phyloP scores from a whole-genome alignment of 2,113 vertebrate species.

The Melanerpes formicivorus region DNA sequence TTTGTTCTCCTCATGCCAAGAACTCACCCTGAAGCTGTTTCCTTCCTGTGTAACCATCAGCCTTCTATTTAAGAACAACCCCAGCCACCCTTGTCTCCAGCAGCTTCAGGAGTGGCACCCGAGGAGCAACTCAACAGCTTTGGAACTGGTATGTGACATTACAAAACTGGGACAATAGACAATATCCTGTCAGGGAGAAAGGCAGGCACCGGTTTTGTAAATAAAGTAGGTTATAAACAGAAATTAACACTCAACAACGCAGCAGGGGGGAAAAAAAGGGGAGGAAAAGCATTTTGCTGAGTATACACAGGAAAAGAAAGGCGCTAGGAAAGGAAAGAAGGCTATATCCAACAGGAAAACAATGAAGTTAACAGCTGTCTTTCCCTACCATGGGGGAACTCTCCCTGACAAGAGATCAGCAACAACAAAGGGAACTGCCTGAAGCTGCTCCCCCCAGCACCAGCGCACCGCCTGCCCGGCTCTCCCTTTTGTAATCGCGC shows the following conservation, averaged over 20 bases:
- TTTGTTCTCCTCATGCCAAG: background rate
- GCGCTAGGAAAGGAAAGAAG: background rate
- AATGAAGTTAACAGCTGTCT: fast-evolving
- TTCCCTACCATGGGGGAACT: fast-evolving
- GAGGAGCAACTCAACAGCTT: background rate
- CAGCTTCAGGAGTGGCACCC: fast-evolving
- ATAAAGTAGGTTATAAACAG: fast-evolving
- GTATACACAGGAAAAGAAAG: fast-evolving
- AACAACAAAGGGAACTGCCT: background rate
- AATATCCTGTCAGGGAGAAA: fast-evolving
- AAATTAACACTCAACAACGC: background rate
- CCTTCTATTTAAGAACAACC: background rate
- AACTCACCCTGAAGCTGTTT: background rate
- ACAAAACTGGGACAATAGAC: fast-evolving
- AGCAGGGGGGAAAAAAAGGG: background rate
- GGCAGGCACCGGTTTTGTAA: fast-evolving
- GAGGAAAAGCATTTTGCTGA: background rate
- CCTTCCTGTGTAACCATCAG: background rate
- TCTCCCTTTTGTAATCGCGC: background rate
- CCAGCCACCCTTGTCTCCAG: background rate
- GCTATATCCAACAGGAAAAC: fast-evolving
- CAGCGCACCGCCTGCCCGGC: background rate
- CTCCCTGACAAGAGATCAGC: fast-evolving
- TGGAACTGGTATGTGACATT: fast-evolving
- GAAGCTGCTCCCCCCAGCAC: background rate